Base-by-base conservation (phyloP, 1,140 invertebrate genomes). In the Araneus ventricosus region DNA sequence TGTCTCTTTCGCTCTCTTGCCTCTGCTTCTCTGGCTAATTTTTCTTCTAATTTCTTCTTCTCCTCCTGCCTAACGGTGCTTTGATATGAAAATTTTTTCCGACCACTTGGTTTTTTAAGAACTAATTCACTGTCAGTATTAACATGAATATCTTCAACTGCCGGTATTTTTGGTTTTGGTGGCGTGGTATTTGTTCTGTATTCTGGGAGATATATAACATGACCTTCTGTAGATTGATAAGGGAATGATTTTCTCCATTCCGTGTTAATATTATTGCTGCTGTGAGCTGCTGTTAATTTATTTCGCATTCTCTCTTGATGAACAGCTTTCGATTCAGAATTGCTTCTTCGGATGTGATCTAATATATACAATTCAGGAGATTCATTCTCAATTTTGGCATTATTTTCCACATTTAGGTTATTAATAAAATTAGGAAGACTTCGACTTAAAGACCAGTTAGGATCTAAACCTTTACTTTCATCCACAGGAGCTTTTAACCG, bases 181-280 rank as follows among this genome's bases (percentile, higher is more conserved):
- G 52, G 67, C 17, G 39, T 30, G 14, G 86, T 20, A 52, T 27
- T 79, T 52, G 95, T 94, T 94, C 96, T 96, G 86, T 97, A 96
- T 84, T 97, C 97, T 0, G 97, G 97, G 52, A 98, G 96, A 95
- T 98, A 98, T 97, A 98, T 98, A 10, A 98, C 96, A 91, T 95
- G 95, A 17, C 94, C 94, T 80, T 93, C 88, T 22, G 87, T 75
- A 20, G 94, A 93, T 30, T 94, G 94, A 8, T 93, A 82, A 2
- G 57, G 52, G n/a, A 86, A 91, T 24, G 91, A 93, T 79, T 82
- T 93, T 24, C 70, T 80, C 85, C 84, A 80, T 88, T 88, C 91
- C 3, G 67, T 17, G 67, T 92, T 70, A 22, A 80, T 34, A 67
- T 84, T 61, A 22, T n/a, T 27, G 52, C 27, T 41, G 8, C 52